Percentiles rank a stretch among this genome's conserved stretches.
Evolutionary conservation across 2,113 vertebrate species (phyloP).

Genomic region (Cavia porcellus): DNA sequence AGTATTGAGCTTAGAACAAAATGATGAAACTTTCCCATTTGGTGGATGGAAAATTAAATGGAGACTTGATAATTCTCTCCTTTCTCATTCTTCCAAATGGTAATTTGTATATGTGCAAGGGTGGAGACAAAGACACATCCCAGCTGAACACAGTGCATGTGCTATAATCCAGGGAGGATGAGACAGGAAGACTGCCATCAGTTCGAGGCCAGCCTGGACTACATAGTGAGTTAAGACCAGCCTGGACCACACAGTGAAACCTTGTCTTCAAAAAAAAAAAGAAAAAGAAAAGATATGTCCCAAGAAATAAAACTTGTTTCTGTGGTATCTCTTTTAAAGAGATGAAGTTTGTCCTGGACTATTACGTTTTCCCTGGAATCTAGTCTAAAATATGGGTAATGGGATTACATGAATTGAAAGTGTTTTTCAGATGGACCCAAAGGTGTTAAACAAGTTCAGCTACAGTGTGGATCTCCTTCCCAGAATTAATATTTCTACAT

Average conservation of each 20-base stretch:
- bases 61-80: neutral
- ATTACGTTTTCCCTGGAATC: neutral
- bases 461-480: neutral
- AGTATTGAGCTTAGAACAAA: slow-evolving; percentile 13
- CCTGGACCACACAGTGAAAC: neutral
- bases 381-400: neutral
- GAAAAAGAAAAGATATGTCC: neutral
- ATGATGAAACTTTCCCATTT: slow-evolving; percentile 13
- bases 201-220: neutral
- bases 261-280: neutral
- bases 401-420: slow-evolving; percentile 11
- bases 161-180: neutral
- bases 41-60: slow-evolving; percentile 16
- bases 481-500: neutral
- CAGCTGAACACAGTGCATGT: neutral
- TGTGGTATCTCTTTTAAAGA: slow-evolving; percentile 1
- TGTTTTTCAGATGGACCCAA: neutral
- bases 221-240: neutral
- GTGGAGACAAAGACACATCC: neutral
- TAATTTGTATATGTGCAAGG: neutral
- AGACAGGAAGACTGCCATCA: neutral
- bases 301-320: slow-evolving; percentile 20
- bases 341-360: neutral
- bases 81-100: slow-evolving; percentile 8
- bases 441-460: neutral